Base-by-base conservation (phyloP, 2,113 vertebrate species). In the Phoenicopterus ruber region DNA sequence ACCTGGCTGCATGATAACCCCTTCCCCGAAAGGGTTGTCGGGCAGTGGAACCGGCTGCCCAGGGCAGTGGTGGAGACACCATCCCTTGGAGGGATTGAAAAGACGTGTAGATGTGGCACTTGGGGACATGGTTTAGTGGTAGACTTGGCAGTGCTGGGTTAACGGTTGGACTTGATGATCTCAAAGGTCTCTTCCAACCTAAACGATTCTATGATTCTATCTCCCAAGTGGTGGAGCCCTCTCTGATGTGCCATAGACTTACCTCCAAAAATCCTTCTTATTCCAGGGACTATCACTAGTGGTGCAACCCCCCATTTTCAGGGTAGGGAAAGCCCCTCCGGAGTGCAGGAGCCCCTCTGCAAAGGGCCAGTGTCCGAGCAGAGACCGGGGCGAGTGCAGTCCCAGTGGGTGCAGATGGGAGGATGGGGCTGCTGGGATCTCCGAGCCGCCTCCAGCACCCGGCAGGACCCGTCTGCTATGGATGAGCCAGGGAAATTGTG, bases 291-390 rank as follows among this genome's bases (percentile, higher is more conserved):
- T 42, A 8, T 12, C 54, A 36, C 1, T 0, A 38, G 34, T 38
- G 34, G 55, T 40, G 26, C 18, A 28, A 66, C 40, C 11, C 7
- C 52, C 17, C 13, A 6, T 26, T 76, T 47, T 49, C 25, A 66
- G n/a, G n/a, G 36, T 19, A 28, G 26, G 49, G 11, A 29, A 76
- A 47, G 18, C 13, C 10, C 8, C 26, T 77, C 17, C 58, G 1
- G 9, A 52, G 40, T 3, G 9, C 77, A 49, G 69, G 71, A 81
- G 15, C n/a, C 3, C 4, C 36, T 49, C 57, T 86, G 54, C 19
- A 42, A 26, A 34, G 38, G 40, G 14, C 3, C 6, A 0, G 12
- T 57, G 40, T 62, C 55, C 0, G 4, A 62, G 52, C 61, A 79
- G 46, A 26, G 65, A 15, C 5, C 10, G 50, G 36, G 57, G 19